Base-by-base conservation (phyloP, 2,888 invertebrate species). In the Epinotia brunnichana region DNA sequence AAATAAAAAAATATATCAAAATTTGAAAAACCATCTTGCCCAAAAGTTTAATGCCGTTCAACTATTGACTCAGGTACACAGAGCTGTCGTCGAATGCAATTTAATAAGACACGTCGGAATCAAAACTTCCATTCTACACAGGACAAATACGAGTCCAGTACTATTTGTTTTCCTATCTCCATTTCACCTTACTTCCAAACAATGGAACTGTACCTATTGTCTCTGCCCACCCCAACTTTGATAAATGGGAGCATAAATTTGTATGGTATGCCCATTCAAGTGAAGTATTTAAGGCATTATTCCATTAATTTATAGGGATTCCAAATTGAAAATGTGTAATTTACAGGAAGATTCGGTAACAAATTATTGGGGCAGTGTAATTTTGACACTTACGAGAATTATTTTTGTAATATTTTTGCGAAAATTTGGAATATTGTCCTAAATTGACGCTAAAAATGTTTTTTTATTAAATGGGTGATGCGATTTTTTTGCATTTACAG, bases 301-400 rank as follows among this genome's bases (percentile, higher is more conserved):
- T 61, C 67, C 21, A 72, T 61, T 72, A 72, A 72, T 72, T 72
- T 61, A 60, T 66, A 66, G 59, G 60, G 62, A 72, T 72, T 67
- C 67, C 44, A 44, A 61, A 61, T 67, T 72, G 61, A 61, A 61
- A 56, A 72, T 72, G 67, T 41, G 35, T 71, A 54, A 72, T 72
- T 67, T 72, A 72, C 67, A 66, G n/a, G 69, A n/a, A 3, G 24
- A 53, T 39, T 62, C 48, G 17, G 9, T 11, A 17, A 19, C 17
- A 10, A 53, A 53, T 17, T 53, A n/a, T n/a, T 48, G n/a, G 48
- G 48, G n/a, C 44, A 48, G n/a, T 48, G 44, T n/a, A n/a, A n/a
- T n/a, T n/a, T n/a, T n/a, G n/a, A n/a, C n/a, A n/a, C n/a, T n/a
- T n/a, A n/a, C n/a, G n/a, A n/a, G n/a, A n/a, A n/a, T 41, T 48